Base-by-base conservation (phyloP, 2,888 invertebrate species). In the Drosophila eohydei region DNA sequence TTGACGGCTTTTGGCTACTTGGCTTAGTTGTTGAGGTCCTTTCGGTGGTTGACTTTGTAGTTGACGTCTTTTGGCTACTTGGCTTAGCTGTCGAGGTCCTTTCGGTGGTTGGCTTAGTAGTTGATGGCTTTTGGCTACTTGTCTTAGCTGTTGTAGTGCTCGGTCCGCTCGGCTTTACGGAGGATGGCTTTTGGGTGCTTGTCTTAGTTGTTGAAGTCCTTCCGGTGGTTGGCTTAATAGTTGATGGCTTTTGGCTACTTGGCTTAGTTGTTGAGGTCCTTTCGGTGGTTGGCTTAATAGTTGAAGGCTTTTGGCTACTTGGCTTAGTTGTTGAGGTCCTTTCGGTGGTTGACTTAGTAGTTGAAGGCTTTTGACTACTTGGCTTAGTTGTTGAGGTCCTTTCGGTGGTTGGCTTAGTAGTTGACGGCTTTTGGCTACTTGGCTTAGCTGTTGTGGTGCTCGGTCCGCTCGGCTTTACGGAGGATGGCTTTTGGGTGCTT, bases 21-120 rank as follows among this genome's bases (percentile, higher is more conserved):
- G 43, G 9, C 30, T 5, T 4, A 7, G 5, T 16, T 32, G 11
- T 9, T 4, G 44, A 4, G 12, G 56, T 30, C 1, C 14, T 30
- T 6, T 16, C 4, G 0, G 0, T 3, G 2, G 32, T 14, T 14
- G 30, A 32, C 2, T 44, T 43, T 0, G 1, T 0, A 4, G 28
- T 28, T 7, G 28, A n/a, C n/a, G n/a, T n/a, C n/a, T n/a, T n/a
- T n/a, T n/a, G n/a, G n/a, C n/a, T n/a, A n/a, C n/a, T 12, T 0
- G 54, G 5, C 7, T 4, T 16, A n/a, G 40, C 40, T 40, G 40
- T 34, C 2, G 34, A 34, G 8, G 34, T 34, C 9, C 34, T 34
- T 4, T 9, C 36, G 12, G 1, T 12, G 4, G 44, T 44, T n/a
- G 40, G 54, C 7, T 40, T 30, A 1, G 2, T 2, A 1, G 55